A percentile compares a stretch with the other conserved stretches of the same genome.
Evolutionary conservation across 2,888 invertebrate species (phyloP).

Genomic region (Byasa hedistus): DNA sequence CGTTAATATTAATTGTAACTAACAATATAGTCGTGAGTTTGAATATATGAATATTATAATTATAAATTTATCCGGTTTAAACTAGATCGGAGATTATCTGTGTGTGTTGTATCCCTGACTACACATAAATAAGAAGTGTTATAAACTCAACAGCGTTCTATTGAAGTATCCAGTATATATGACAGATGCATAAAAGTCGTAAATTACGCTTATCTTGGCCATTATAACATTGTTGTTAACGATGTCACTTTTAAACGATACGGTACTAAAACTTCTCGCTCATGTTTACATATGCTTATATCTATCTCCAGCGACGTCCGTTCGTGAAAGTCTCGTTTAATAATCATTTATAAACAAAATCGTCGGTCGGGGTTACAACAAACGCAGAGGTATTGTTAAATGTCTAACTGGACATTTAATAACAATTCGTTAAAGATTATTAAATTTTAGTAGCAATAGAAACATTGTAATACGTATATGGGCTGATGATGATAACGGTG

Average conservation of each 20-base stretch:
- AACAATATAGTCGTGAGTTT: too few relatives aligned
- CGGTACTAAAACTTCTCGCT: conserved; percentile 1
- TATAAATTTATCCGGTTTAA: background rate
- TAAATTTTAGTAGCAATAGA: too few relatives aligned
- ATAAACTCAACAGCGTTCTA: background rate
- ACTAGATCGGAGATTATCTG: background rate
- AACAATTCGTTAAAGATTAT: too few relatives aligned
- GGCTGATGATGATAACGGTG: too few relatives aligned
- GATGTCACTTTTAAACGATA: conserved; percentile 17
- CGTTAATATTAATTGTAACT: too few relatives aligned
- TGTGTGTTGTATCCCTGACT: background rate
- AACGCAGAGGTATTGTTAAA: too few relatives aligned
- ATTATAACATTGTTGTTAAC: conserved; percentile 26
- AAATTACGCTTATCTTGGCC: conserved; percentile 19
- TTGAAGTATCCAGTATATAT: background rate
- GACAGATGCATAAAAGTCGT: background rate
- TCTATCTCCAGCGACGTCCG: conserved; percentile 9
- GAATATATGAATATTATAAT: too few relatives aligned
- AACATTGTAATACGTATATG: too few relatives aligned
- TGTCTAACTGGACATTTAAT: too few relatives aligned
- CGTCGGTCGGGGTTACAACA: too few relatives aligned
- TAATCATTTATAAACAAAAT: conserved; percentile 9
- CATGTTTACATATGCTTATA: conserved; percentile 13
- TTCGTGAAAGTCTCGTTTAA: conserved; percentile 12
- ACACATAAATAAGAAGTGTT: background rate